Percentiles rank a stretch among this genome's conserved stretches.
Conservation (phyloP, 2,797 vertebrate genomes). For the Pipistrellus pygmaeus region DNA sequence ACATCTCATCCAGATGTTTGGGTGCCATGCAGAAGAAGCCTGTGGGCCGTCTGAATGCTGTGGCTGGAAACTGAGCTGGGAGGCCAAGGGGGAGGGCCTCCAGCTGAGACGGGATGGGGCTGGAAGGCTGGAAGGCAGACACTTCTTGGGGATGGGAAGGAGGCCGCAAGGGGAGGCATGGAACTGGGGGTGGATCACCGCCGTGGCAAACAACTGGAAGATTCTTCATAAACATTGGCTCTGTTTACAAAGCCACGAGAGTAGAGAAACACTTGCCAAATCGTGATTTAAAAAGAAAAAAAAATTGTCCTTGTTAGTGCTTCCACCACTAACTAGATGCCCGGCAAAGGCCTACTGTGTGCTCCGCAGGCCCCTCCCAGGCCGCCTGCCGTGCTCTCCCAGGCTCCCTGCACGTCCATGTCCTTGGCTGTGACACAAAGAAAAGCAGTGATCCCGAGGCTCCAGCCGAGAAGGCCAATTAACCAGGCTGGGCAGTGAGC, state of each 20-base stretch:
- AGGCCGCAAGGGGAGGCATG: neutral
- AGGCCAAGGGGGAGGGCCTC: neutral
- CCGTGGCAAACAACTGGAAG: neutral
- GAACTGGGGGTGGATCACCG: neutral
- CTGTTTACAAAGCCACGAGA: slow-evolving; percentile 60
- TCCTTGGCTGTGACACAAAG: neutral
- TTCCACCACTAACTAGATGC: neutral
- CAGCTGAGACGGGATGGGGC: neutral
- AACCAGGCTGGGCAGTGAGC: slow-evolving; percentile 77
- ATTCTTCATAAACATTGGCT: slow-evolving; percentile 33
- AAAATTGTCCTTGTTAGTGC: neutral
- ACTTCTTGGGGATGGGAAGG: neutral
- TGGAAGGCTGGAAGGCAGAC: neutral
- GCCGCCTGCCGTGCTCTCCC: neutral
- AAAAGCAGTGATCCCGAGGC: neutral
- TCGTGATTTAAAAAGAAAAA: too few relatives aligned
- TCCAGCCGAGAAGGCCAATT: slow-evolving; percentile 80
- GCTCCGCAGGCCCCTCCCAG: neutral
- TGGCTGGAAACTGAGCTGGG: slow-evolving; percentile 46
- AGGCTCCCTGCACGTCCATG: neutral
- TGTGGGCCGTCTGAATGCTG: slow-evolving; percentile 11
- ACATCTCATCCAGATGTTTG: slow-evolving; percentile 74
- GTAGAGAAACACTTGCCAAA: slow-evolving; percentile 5
- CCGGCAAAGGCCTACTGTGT: slow-evolving; percentile 28
- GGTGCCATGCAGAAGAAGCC: slow-evolving; percentile 50